These are phyloP conservation scores for Heliconius aoede DNA, from an alignment of 2,888 invertebrate species.

Conservation along the genomic window DNA sequence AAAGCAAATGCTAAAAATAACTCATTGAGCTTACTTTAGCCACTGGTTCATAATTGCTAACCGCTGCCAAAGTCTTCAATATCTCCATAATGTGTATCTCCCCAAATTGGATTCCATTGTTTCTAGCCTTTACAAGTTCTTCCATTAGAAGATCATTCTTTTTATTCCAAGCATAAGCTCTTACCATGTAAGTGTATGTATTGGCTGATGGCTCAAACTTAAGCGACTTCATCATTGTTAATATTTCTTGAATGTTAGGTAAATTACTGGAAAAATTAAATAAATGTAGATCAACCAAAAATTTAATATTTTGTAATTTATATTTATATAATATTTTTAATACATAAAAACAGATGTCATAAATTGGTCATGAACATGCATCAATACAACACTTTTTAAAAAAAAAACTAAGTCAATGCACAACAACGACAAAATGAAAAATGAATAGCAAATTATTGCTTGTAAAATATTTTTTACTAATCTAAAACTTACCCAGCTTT, in stretches of 20 bases:
- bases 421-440: not conserved
- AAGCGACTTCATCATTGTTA: slow-evolving; percentile 84
- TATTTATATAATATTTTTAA: no score
- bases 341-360: not conserved
- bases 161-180: slow-evolving; percentile 78
- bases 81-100: slow-evolving; percentile 79
- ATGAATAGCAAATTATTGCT: not conserved
- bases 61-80: slow-evolving; percentile 67
- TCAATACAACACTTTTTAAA: not conserved
- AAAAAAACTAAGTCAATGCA: not conserved
- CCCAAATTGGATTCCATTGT: slow-evolving; percentile 62
- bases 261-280: slow-evolving; percentile 58
- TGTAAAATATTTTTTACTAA: not conserved
- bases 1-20: no score
- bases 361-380: not conserved
- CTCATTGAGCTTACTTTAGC: slow-evolving; percentile 56
- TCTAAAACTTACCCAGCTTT: slow-evolving; percentile 74
- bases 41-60: slow-evolving; percentile 59
- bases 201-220: slow-evolving; percentile 74
- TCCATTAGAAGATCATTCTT: slow-evolving; percentile 61
- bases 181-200: slow-evolving; percentile 79
- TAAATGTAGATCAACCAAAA: not conserved
- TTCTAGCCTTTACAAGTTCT: slow-evolving; percentile 63
- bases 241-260: slow-evolving; percentile 74
- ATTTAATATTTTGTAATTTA: not conserved